Percentiles rank a stretch among this genome's conserved stretches.
Evolutionary conservation across 2,888 invertebrate species (phyloP).

Genomic region (Gerosis bhagava): DNA sequence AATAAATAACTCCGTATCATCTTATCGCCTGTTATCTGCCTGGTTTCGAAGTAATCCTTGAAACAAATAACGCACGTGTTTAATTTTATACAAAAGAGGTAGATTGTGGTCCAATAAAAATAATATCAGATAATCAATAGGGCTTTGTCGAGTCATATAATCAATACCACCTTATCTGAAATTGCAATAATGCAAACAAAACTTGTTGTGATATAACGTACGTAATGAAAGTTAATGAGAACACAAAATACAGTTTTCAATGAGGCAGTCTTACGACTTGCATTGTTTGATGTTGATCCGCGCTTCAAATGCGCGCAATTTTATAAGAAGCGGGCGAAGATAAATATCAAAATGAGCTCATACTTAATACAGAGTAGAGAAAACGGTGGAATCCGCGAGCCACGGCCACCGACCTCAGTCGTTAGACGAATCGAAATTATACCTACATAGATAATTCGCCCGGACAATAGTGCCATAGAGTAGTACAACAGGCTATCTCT

Average conservation of each 20-base stretch:
- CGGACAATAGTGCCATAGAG: conserved; percentile 47
- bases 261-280: neutral
- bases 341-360: conserved; percentile 15
- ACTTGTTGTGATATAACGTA: neutral
- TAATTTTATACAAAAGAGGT: neutral
- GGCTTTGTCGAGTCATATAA: too few relatives aligned
- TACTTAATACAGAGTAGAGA: conserved; percentile 26
- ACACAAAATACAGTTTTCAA: too few relatives aligned
- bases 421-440: conserved; percentile 46
- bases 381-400: conserved; percentile 44
- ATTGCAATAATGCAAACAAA: conserved; percentile 14
- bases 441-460: conserved; percentile 45
- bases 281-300: neutral
- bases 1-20: neutral
- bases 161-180: too few relatives aligned
- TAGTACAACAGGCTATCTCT: conserved; percentile 46
- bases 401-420: conserved; percentile 46
- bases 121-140: too few relatives aligned
- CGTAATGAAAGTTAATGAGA: neutral
- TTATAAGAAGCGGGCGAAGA: conserved; percentile 15
- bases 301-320: neutral
- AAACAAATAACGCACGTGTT: conserved; percentile 4
- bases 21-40: conserved; percentile 7
- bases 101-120: too few relatives aligned
- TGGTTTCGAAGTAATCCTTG: neutral